phyloP scores from a whole-genome alignment of 2,797 vertebrate genomes.

The Cyclopterus lumpus region DNA sequence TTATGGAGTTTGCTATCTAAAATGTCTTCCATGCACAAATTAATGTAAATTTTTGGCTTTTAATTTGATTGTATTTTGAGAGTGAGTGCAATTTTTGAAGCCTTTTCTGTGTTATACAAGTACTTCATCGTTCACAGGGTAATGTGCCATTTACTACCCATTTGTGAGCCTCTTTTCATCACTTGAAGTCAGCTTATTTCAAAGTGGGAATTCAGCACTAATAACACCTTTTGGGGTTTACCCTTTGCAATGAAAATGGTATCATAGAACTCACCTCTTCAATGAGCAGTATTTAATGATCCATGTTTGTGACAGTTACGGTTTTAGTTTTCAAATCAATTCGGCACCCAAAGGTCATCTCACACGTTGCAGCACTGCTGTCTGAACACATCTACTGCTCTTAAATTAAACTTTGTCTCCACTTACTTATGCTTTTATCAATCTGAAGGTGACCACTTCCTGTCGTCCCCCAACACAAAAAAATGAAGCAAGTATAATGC shows the following conservation, averaged over 20 bases:
- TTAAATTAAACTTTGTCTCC: neutral
- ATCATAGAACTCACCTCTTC: neutral
- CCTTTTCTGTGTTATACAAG: neutral
- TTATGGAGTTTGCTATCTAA: neutral
- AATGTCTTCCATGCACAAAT: neutral
- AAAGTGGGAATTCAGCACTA: neutral
- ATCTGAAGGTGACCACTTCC: neutral
- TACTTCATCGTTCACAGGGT: neutral
- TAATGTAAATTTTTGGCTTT: neutral
- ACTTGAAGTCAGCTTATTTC: neutral
- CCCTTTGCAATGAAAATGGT: neutral
- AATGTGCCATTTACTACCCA: neutral
- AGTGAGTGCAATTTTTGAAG: neutral
- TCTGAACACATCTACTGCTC: neutral
- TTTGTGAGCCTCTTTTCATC: neutral
- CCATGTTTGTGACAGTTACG: neutral
- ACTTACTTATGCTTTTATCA: neutral
- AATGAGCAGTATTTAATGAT: neutral
- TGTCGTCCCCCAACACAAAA: constrained; percentile 9
- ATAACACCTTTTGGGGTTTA: neutral
- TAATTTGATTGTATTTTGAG: neutral
- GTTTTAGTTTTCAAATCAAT: neutral
- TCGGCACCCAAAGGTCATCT: neutral
- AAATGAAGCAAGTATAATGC: neutral
- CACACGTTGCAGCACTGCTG: neutral